Evolutionary conservation across 1,140 invertebrate species (phyloP).

Genomic region (Microplitis demolitor): DNA sequence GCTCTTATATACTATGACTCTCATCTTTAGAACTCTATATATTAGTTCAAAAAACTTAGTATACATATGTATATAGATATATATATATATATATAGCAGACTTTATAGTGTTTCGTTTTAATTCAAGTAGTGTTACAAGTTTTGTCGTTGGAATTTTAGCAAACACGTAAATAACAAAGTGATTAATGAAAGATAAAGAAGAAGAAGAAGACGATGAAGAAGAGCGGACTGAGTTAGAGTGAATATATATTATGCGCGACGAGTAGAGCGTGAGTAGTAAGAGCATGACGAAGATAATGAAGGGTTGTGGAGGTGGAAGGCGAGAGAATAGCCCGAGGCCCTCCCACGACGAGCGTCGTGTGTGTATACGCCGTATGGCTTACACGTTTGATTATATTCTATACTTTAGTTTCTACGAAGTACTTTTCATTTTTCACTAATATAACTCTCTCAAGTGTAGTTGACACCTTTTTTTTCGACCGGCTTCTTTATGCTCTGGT

Average conservation of each 20-base stretch:
- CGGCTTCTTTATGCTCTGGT: too few relatives aligned
- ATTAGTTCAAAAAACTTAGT: too few relatives aligned
- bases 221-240: neutral
- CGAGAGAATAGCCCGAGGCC: slow-evolving; percentile 27
- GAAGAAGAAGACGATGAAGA: neutral
- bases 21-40: too few relatives aligned
- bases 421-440: slow-evolving; percentile 7
- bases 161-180: neutral
- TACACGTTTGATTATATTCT: slow-evolving; percentile 30
- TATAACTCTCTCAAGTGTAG: neutral
- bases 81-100: too few relatives aligned
- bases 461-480: too few relatives aligned
- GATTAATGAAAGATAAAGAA: neutral
- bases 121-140: too few relatives aligned
- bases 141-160: too few relatives aligned
- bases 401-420: neutral
- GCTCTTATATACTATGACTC: too few relatives aligned
- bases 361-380: slow-evolving; percentile 29
- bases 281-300: slow-evolving; percentile 25
- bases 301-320: slow-evolving; percentile 18
- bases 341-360: slow-evolving; percentile 25
- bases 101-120: too few relatives aligned
- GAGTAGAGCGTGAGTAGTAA: slow-evolving; percentile 5
- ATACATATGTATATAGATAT: too few relatives aligned
- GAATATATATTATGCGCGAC: slow-evolving; percentile 1